Evolutionary conservation across 1,140 invertebrate genomes (phyloP).

Genomic region (Leguminivora glycinivorella): DNA sequence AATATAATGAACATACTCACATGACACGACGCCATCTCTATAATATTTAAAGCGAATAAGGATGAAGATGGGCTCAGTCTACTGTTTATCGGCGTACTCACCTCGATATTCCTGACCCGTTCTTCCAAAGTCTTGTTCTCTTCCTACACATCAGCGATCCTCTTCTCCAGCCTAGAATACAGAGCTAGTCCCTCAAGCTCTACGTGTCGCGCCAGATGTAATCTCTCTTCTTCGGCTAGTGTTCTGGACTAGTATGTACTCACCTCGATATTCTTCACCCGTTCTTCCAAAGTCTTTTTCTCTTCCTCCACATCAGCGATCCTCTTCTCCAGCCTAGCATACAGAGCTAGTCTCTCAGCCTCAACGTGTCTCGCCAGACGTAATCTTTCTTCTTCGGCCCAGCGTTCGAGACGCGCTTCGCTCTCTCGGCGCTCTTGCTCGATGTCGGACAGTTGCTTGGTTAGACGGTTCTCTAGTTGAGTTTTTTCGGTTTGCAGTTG

Average conservation of each 20-base stretch:
- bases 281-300: slow-evolving; percentile 41
- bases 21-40: no score
- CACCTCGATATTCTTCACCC: not conserved
- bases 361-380: slow-evolving; percentile 42
- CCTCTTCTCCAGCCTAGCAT: slow-evolving; percentile 41
- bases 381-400: slow-evolving; percentile 47
- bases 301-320: slow-evolving; percentile 43
- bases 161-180: slow-evolving; percentile 42
- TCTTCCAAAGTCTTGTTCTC: slow-evolving; percentile 43
- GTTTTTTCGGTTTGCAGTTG: slow-evolving; percentile 46
- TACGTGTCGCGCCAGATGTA: slow-evolving; percentile 42
- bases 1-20: no score
- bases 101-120: slow-evolving; percentile 11
- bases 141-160: slow-evolving; percentile 40
- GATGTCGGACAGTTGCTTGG: slow-evolving; percentile 43
- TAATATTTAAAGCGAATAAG: no score
- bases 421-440: slow-evolving; percentile 49
- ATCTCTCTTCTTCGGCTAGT: slow-evolving; percentile 48
- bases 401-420: slow-evolving; percentile 42
- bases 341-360: slow-evolving; percentile 41
- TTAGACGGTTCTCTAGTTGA: slow-evolving; percentile 40
- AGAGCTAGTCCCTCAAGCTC: slow-evolving; percentile 39
- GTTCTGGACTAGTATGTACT: not conserved
- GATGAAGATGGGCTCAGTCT: no score
- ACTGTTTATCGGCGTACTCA: no score